Evolutionary conservation across 2,113 vertebrate species (phyloP), one percentile per base, ranked within the genome.

Genomic region (Plestiodon gilberti): DNA sequence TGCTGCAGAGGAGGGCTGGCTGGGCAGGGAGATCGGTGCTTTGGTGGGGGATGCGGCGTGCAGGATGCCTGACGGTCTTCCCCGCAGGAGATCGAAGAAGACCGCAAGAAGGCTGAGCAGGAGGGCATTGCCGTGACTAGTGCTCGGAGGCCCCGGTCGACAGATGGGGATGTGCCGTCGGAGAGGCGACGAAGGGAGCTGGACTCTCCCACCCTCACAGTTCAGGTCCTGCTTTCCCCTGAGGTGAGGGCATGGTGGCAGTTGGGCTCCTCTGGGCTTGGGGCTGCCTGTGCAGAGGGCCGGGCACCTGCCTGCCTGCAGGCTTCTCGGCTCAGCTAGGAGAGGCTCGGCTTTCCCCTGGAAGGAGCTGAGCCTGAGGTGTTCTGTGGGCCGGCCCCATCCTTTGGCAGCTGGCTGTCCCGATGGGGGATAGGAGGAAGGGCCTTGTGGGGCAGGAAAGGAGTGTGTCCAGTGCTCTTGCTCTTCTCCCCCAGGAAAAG

Each of bases 11-110:
- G 8, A 48, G 43, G 43, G 43, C 43, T 48, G 43, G 43, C 43
- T n/a, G 67, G 25, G 38, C 22, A 9, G 4, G 3, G 15, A 8
- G 25, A 18, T 15, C 17, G 4, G 2, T 18, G 33, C 20, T 2
- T 28, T 11, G 0, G 5, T 10, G 55, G 55, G 55, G 55, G 52
- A 20, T n/a, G n/a, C n/a, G n/a, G 62, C 5, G 73, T 23, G 13
- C 25, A 8, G 43, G 43, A 4, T 48, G 43, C 43, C 43, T 48
- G 43, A 48, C 43, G 43, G n/a, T 0, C 22, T 3, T 55, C 13
- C 2, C 23, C 7, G 1, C 35, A 99, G 98, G 98, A 99, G 97
- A 98, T 99, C 1, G 97, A 99, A 64, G 98, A 98, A 77, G 98
- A 99, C 89, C 98, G 98, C 48, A 98, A 96, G 86, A 97, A 96